Evolutionary conservation across 2,888 invertebrate genomes (phyloP), one percentile per base, ranked within the genome.

Genomic region (Campaea margaritaria): DNA sequence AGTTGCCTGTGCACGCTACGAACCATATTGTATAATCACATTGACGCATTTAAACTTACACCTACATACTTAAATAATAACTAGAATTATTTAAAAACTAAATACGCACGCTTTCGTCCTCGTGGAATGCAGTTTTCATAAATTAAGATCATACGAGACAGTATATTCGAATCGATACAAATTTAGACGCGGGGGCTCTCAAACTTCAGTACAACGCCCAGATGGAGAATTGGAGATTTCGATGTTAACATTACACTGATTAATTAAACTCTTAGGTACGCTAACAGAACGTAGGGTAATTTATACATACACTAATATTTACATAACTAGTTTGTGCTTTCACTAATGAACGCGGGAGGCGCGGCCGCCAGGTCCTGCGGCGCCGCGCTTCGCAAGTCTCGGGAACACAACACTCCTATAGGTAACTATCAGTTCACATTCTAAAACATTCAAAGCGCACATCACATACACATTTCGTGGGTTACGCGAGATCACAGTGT

Each of bases 291-390:
- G 73, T 79, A 82, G 78, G 79, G 76, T 84, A 89, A 87, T 91
- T 85, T 91, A 91, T 90, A 91, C 77, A 81, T 90, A 87, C 81
- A 83, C 91, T 91, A 91, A 85, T 91, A 92, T 92, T 73, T 91
- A 91, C 91, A 92, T 45, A 83, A 79, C 85, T 87, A 89, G 86
- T 91, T 89, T 90, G 91, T 91, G 91, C 90, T 86, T 85, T 78
- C 83, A 86, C 86, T 86, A 85, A 81, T 39, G 36, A 39, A 39
- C 39, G 39, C n/a, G 79, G 77, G 79, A 76, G 72, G 68, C 60
- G 57, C 58, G 61, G 58, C 16, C 31, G 38, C 65, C 57, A 58
- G 65, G 71, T 70, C 65, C 66, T 2, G 53, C 65, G 67, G 55
- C 58, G 69, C 62, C 65, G 67, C 15, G 1, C 16, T 41, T 27